Base-by-base conservation (phyloP, 1,140 invertebrate species). In the Bemisia tabaci region DNA sequence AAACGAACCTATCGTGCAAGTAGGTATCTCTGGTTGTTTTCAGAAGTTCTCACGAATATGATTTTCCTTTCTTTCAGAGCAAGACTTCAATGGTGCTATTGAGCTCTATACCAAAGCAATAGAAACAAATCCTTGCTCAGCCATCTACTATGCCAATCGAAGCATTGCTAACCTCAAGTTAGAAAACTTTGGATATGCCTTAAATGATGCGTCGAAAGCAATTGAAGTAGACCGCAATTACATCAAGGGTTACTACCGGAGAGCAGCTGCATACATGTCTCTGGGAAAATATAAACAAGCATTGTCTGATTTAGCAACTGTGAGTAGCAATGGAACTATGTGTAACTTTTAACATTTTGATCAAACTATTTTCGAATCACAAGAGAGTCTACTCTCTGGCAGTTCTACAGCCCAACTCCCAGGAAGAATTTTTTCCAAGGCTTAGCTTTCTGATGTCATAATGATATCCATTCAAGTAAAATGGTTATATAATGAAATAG, bases 281-380 rank as follows among this genome's bases (percentile, higher is more conserved):
- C 78, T 99, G 71, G 95, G 95, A 69, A 98, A 97, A 81, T 98
- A 95, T 76, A 98, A 97, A 81, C 79, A 91, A 76, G 97, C 97
- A 0, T 82, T 98, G 62, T 92, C 89, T 78, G 96, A 99, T 81
- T 98, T 94, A 81, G 94, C 98, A 85, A 88, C 90, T 77, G 95
- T 96, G 79, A 80, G 80, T 76, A 24, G 12, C n/a, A n/a, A n/a
- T n/a, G n/a, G n/a, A n/a, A n/a, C n/a, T n/a, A n/a, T n/a, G n/a
- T n/a, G n/a, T n/a, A n/a, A n/a, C n/a, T n/a, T n/a, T n/a, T n/a
- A n/a, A n/a, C n/a, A n/a, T n/a, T n/a, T n/a, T n/a, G n/a, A n/a
- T n/a, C n/a, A n/a, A n/a, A n/a, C n/a, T n/a, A n/a, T n/a, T n/a
- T n/a, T n/a, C n/a, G n/a, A n/a, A n/a, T n/a, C n/a, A n/a, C n/a